Percentiles rank a stretch among this genome's conserved stretches.
Evolutionary conservation across 2,888 invertebrate species (phyloP).

Genomic region (Gisinianus flammeolus): DNA sequence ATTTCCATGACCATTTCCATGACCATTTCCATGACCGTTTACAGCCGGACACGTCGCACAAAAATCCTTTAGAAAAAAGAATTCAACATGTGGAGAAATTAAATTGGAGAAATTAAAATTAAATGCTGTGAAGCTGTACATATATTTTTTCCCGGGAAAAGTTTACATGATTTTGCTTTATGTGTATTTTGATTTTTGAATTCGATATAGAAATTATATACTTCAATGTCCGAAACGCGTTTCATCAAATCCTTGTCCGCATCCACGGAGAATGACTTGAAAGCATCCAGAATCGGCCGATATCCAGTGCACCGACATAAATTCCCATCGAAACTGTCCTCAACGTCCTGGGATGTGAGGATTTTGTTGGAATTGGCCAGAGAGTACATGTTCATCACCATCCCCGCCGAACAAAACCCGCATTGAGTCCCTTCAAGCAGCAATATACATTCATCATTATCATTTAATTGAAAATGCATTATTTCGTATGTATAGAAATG

Average conservation of each 20-base stretch:
- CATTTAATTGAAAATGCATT: too few relatives aligned
- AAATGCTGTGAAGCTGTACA: too few relatives aligned
- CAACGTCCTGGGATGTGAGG: slow-evolving; percentile 71
- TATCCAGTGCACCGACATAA: slow-evolving; percentile 80
- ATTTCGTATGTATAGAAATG: too few relatives aligned
- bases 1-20: not conserved
- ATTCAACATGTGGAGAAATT: not conserved
- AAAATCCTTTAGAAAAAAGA: too few relatives aligned
- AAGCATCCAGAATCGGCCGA: slow-evolving; percentile 71
- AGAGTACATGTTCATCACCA: slow-evolving; percentile 61
- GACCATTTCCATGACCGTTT: too few relatives aligned
- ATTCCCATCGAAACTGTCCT: slow-evolving; percentile 74
- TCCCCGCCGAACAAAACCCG: slow-evolving; percentile 78
- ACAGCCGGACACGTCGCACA: not conserved
- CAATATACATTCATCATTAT: too few relatives aligned
- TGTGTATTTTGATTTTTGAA: too few relatives aligned
- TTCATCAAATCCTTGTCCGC: slow-evolving; percentile 66
- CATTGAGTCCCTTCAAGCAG: slow-evolving; percentile 68
- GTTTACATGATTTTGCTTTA: too few relatives aligned
- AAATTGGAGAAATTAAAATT: too few relatives aligned
- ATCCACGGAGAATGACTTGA: slow-evolving; percentile 75
- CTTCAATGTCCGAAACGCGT: slow-evolving; percentile 64
- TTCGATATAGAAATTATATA: too few relatives aligned
- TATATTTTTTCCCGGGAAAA: too few relatives aligned
- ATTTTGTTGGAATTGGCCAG: not conserved